Evolutionary conservation across 2,113 vertebrate species (phyloP).

Genomic region (Rana temporaria): DNA sequence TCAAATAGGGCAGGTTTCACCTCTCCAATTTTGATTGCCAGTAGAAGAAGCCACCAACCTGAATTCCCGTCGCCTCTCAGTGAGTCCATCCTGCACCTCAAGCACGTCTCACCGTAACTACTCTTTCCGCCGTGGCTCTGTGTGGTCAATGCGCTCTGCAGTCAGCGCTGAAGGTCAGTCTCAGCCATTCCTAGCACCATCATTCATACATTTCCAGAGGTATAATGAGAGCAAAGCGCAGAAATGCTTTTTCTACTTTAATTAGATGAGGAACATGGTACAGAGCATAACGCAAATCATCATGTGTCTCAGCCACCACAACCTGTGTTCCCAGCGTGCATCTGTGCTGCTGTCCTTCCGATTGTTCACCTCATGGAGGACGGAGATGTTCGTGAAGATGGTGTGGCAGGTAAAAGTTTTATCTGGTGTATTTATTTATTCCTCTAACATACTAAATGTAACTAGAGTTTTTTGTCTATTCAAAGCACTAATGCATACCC

Average conservation of each 20-base stretch:
- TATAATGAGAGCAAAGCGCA: not conserved
- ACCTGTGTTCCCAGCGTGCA: slow-evolving; percentile 97
- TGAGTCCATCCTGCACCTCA: slow-evolving; percentile 96
- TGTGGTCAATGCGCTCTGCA: slow-evolving; percentile 93
- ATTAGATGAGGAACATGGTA: slow-evolving; percentile 92
- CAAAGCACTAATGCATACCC: too few relatives aligned
- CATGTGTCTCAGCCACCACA: slow-evolving; percentile 94
- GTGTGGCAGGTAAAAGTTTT: slow-evolving; percentile 84
- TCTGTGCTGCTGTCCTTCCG: slow-evolving; percentile 94
- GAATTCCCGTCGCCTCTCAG: slow-evolving; percentile 93
- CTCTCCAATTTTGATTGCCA: slow-evolving; percentile 75
- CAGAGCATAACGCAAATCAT: slow-evolving; percentile 94
- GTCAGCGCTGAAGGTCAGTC: slow-evolving; percentile 91
- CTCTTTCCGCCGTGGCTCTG: slow-evolving; percentile 93
- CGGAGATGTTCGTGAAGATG: slow-evolving; percentile 94
- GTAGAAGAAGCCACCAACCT: slow-evolving; percentile 98
- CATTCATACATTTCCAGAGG: not conserved
- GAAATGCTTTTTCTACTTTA: not conserved
- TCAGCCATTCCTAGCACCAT: not conserved
- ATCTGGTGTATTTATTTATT: not conserved
- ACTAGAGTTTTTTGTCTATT: too few relatives aligned
- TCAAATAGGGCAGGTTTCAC: slow-evolving; percentile 63
- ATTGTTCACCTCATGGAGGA: slow-evolving; percentile 99
- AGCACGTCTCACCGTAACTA: slow-evolving; percentile 98
- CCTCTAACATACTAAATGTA: too few relatives aligned